Conservation (phyloP, 2,888 invertebrate species). For the Perizoma affinitatum region DNA sequence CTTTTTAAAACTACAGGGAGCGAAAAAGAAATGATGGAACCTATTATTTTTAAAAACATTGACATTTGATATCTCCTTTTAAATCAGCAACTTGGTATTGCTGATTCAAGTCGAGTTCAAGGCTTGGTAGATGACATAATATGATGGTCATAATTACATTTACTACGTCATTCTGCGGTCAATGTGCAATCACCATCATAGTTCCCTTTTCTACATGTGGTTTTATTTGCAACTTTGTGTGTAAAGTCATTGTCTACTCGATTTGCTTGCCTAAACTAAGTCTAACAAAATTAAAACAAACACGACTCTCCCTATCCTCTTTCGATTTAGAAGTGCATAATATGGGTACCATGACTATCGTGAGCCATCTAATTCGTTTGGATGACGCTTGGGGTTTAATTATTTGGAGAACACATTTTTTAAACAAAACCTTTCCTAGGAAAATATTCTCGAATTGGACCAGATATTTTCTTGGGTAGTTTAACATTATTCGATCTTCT, state of each 20-base stretch:
- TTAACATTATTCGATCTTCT: neutral
- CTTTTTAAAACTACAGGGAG: too few relatives aligned
- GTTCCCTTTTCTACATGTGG: constrained; percentile 8
- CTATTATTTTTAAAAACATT: too few relatives aligned
- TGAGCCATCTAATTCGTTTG: constrained; percentile 70
- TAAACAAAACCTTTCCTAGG: too few relatives aligned
- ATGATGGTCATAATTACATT: constrained; percentile 25
- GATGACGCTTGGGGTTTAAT: constrained; percentile 35
- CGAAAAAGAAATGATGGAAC: neutral
- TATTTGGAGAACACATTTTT: too few relatives aligned
- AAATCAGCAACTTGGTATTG: constrained; percentile 9
- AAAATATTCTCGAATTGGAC: too few relatives aligned
- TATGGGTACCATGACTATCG: constrained; percentile 55
- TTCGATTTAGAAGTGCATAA: constrained; percentile 45
- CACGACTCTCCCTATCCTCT: constrained; percentile 40
- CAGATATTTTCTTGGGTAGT: too few relatives aligned
- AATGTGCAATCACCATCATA: constrained; percentile 21
- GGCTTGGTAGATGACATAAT: constrained; percentile 45
- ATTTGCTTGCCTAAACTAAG: neutral
- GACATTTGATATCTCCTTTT: neutral
- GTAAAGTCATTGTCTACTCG: neutral
- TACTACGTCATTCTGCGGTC: constrained; percentile 29
- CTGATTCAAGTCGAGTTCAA: constrained; percentile 45
- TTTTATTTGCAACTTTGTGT: constrained; percentile 1
- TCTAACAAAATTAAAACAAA: constrained; percentile 19